Evolutionary conservation across 2,797 vertebrate genomes (phyloP), one percentile per base, ranked within the genome.

Genomic region (Distichodus sexfasciatus): DNA sequence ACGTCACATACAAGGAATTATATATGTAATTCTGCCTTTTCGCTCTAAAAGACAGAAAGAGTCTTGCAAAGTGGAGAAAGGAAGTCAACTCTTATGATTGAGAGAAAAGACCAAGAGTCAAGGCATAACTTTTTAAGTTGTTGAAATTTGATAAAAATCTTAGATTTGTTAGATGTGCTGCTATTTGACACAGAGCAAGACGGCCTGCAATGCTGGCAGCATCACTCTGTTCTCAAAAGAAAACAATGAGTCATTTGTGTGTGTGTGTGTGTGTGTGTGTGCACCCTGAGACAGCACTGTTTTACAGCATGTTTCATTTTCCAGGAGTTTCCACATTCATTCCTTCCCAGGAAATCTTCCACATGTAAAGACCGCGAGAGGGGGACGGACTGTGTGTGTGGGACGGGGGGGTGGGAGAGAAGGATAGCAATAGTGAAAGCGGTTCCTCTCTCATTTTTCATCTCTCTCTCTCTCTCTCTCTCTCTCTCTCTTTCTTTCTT

Each of bases 241-340:
- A 43, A 41, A 44, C 60, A 54, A 4, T 47, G 47, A 43, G 36
- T 26, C 46, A 23, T 62, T 15, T 62, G 19, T 64, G 19, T 60
- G 21, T 29, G 38, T 60, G 36, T 50, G 33, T 63, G 31, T 53
- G 36, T 53, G 36, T 41, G 48, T 66, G 51, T 58, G n/a, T 55
- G 10, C 29, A 72, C 2, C 29, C 33, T 74, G 74, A 74, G 53
- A 76, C 60, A 67, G 64, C 66, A 55, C 38, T 46, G 75, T 43
- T 19, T 78, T 54, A 41, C 28, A 68, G 31, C 8, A 50, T 43
- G 55, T 77, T 73, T 77, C 68, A 44, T 69, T 71, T 87, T 88
- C 72, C 84, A 88, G 89, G 90, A 91, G 87, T 91, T 92, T 92
- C 90, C 88, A 87, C 85, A 87, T 84, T 80, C 81, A 51, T 76